Conservation (phyloP, 2,113 vertebrate genomes). For the Rhabdomys dilectus region DNA sequence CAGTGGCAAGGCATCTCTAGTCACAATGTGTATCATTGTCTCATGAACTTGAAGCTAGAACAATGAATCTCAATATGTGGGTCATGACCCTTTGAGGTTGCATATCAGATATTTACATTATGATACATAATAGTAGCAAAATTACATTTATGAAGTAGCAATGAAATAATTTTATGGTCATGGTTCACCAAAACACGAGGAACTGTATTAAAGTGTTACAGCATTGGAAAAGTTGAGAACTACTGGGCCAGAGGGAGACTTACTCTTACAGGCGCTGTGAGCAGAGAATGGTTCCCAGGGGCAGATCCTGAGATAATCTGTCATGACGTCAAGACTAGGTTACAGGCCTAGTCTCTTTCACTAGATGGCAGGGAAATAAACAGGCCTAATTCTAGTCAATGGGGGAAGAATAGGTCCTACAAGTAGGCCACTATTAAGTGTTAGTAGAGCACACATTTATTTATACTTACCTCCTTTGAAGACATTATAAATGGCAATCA, state of each 20-base stretch:
- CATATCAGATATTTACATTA: neutral
- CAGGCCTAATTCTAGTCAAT: neutral
- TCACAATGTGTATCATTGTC: neutral
- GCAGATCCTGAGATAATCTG: neutral
- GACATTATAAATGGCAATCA: neutral
- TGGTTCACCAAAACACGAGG: neutral
- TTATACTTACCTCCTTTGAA: neutral
- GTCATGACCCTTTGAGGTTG: neutral
- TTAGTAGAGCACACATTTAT: neutral
- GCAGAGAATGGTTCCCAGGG: neutral
- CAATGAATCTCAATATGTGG: neutral
- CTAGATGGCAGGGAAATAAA: neutral
- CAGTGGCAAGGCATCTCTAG: neutral
- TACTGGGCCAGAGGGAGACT: neutral
- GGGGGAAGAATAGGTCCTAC: neutral
- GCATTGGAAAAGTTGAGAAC: neutral
- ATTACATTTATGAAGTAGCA: neutral
- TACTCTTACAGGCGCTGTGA: neutral
- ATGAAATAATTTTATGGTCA: neutral
- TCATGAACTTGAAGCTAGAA: neutral
- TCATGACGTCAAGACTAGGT: neutral
- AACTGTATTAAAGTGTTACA: neutral
- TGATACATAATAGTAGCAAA: neutral
- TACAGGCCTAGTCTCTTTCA: conserved; percentile 14
- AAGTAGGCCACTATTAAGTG: neutral